These are phyloP conservation scores for Seira sanloemensis DNA, from an alignment of 2,888 invertebrate genomes.

Conservation along the genomic window DNA sequence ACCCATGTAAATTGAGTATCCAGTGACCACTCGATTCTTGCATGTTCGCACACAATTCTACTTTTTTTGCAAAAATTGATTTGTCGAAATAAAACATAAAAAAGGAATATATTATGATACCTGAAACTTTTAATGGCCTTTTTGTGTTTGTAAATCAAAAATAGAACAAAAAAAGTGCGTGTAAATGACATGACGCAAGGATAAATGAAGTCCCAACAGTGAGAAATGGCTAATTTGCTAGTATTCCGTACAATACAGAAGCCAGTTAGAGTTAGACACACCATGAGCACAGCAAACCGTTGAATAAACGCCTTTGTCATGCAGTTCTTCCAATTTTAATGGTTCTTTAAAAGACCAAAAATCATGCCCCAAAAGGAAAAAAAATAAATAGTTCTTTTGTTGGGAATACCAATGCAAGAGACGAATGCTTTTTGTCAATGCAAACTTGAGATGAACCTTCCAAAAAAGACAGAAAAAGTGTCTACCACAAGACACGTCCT, in stretches of 20 bases:
- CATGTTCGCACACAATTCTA: constrained; percentile 3
- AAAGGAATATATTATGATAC: constrained; percentile 1
- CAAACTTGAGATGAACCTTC: neutral
- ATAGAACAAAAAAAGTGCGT: neutral
- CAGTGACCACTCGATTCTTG: constrained; percentile 1
- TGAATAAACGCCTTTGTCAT: no score
- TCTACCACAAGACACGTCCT: neutral
- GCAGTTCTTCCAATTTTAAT: no score
- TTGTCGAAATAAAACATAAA: constrained; percentile 16
- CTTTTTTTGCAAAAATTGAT: constrained; percentile 28
- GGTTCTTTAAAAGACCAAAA: no score
- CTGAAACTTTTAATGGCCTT: neutral
- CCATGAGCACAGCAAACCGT: no score
- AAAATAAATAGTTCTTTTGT: neutral
- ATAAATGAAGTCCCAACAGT: neutral
- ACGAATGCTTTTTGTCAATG: neutral
- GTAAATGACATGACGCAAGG: neutral
- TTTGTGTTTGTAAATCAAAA: constrained; percentile 1
- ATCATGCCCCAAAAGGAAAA: neutral
- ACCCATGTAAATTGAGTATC: neutral
- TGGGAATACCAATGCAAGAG: neutral
- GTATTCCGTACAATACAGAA: neutral
- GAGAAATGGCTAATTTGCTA: neutral
- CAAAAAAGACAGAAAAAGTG: neutral
- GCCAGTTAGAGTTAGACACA: no score